These are phyloP conservation scores for Acromyrmex charruanus DNA, from an alignment of 1,140 invertebrate genomes.

Conservation along the genomic window DNA sequence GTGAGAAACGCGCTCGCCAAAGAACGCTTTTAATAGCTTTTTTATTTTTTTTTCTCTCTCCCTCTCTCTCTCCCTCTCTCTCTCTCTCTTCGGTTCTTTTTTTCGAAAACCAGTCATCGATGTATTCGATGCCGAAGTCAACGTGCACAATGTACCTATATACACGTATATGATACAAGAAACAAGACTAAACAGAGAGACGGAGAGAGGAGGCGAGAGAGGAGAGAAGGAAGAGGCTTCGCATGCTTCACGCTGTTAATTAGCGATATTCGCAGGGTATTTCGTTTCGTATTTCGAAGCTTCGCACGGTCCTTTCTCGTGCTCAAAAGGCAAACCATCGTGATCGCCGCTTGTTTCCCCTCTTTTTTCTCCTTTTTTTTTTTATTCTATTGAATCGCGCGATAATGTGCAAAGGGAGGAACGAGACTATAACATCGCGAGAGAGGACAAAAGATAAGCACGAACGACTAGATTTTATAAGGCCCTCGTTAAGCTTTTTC, in stretches of 20 bases:
- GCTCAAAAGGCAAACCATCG: slow-evolving; percentile 21
- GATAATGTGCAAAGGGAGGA: not conserved
- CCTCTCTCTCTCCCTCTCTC: no score
- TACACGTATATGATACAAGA: not conserved
- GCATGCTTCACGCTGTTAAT: slow-evolving; percentile 53
- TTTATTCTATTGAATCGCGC: slow-evolving; percentile 4
- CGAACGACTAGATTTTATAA: slow-evolving; percentile 45
- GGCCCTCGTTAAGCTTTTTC: slow-evolving; percentile 1
- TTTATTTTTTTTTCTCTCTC: not conserved
- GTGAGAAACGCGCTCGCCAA: slow-evolving; percentile 42
- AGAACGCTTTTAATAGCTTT: slow-evolving; percentile 34
- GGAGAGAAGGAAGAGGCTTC: not conserved
- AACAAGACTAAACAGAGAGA: slow-evolving; percentile 4
- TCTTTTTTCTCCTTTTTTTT: not conserved
- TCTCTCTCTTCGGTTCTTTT: not conserved
- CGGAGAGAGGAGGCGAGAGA: not conserved
- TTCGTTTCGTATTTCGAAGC: slow-evolving; percentile 48
- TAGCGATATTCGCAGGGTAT: slow-evolving; percentile 47
- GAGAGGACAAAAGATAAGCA: not conserved
- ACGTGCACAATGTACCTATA: not conserved
- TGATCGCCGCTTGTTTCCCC: not conserved
- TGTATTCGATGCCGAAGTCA: slow-evolving; percentile 42
- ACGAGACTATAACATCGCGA: not conserved
- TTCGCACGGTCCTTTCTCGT: slow-evolving; percentile 15
- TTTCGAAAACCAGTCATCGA: slow-evolving; percentile 51